Conservation (phyloP, 2,797 vertebrate species). For the Eurystomus glaucurus region DNA sequence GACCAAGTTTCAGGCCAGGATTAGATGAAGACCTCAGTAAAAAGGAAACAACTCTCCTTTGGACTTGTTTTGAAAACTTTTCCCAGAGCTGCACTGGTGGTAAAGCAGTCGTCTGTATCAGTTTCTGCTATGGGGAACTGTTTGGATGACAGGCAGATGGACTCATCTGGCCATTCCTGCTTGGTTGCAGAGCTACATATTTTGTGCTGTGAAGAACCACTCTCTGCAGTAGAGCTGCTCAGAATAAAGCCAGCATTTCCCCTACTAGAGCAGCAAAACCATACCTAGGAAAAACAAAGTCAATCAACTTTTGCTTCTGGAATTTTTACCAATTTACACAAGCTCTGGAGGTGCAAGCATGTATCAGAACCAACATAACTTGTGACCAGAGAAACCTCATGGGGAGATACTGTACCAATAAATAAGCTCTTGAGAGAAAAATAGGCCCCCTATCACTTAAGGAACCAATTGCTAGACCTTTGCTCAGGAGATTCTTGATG, state of each 20-base stretch:
- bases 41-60: background rate
- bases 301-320: background rate
- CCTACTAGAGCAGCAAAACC: background rate
- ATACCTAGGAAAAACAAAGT: background rate
- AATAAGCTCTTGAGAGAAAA: background rate
- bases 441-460: background rate
- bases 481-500: background rate
- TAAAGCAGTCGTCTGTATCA: background rate
- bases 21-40: background rate
- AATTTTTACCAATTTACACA: background rate
- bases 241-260: background rate
- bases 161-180: background rate
- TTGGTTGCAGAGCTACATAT: background rate
- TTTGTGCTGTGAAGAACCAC: background rate
- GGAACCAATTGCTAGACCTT: background rate
- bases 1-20: background rate
- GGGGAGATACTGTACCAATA: background rate
- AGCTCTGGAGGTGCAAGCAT: background rate
- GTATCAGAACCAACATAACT: background rate
- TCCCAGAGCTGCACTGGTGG: background rate
- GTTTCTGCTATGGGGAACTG: background rate
- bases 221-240: background rate
- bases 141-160: background rate
- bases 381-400: background rate
- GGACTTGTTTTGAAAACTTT: background rate